Evolutionary conservation across 2,113 vertebrate genomes (phyloP).

Genomic region (Melierax canorus): DNA sequence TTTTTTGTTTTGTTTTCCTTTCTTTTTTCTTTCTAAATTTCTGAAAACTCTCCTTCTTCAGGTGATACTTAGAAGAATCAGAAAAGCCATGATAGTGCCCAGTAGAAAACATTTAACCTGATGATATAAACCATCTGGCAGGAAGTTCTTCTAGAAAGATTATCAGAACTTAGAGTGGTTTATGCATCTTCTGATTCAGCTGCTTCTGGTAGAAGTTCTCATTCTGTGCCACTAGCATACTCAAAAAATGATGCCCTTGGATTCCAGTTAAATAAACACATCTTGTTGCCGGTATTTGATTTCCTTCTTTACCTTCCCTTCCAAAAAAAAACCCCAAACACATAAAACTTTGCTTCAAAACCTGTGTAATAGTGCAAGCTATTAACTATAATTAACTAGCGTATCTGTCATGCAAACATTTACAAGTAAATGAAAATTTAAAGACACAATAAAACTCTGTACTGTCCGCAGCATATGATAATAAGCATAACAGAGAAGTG

Average conservation of each 20-base stretch:
- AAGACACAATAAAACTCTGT: neutral
- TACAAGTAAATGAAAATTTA: neutral
- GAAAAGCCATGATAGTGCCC: neutral
- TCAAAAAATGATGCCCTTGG: neutral
- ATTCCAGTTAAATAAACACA: neutral
- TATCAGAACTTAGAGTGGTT: neutral
- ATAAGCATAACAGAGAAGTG: neutral
- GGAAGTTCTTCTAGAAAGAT: neutral
- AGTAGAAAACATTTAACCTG: neutral
- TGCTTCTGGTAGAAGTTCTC: neutral
- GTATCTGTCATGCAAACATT: neutral
- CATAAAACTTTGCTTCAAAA: neutral
- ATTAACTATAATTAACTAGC: neutral
- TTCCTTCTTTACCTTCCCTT: neutral
- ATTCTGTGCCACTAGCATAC: neutral
- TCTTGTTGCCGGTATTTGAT: neutral
- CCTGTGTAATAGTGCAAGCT: neutral
- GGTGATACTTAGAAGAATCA: neutral
- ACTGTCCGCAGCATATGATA: neutral
- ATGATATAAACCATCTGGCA: neutral
- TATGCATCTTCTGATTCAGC: neutral
- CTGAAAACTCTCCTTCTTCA: neutral
- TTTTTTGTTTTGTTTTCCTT: too few species aligned
- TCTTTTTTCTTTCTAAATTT: neutral
- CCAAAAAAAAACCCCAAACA: neutral